Base-by-base conservation (phyloP, 2,888 invertebrate genomes). In the Hylaea fasciaria region DNA sequence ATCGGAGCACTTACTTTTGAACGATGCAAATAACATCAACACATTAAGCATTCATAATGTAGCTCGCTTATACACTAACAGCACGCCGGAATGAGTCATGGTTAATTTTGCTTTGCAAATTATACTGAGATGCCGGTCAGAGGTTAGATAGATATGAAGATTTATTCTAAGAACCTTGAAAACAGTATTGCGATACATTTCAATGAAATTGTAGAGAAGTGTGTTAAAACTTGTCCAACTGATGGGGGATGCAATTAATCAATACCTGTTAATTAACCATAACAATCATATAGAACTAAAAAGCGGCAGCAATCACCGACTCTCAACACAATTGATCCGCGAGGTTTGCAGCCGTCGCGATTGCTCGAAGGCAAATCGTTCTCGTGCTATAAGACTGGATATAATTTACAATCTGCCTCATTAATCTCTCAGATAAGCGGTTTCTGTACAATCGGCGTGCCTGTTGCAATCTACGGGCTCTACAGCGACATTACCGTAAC, bases 401-500 rank as follows among this genome's bases (percentile, higher is more conserved):
- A 50, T 40, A 45, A 46, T 16, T 39, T 17, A 37, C 43, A 37
- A 62, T 65, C 55, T 32, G 47, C 11, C 41, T 57, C 56, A 53
- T 65, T 47, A 48, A 59, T 60, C 59, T 44, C 8, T 35, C 14
- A 40, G 64, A 64, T 63, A 48, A 39, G 40, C 53, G 53, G 35
- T 13, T 17, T 13, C 53, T 52, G 50, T 43, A 40, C 35, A 43
- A 46, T 58, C 53, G 14, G 16, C 28, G 12, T 47, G 51, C 47
- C 44, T 40, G 64, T 60, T 65, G 51, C 39, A 45, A 65, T 66
- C 60, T 66, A 53, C 28, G 11, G 57, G 41, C 64, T 66, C 60
- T 66, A 53, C 28, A 9, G 57, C 17, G 62, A 51, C 62, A 55
- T 68, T 64, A 64, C 41, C 56, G 57, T 66, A 64, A 66, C 66